phyloP scores from a whole-genome alignment of 2,113 vertebrate species.

The Turnix velox region DNA sequence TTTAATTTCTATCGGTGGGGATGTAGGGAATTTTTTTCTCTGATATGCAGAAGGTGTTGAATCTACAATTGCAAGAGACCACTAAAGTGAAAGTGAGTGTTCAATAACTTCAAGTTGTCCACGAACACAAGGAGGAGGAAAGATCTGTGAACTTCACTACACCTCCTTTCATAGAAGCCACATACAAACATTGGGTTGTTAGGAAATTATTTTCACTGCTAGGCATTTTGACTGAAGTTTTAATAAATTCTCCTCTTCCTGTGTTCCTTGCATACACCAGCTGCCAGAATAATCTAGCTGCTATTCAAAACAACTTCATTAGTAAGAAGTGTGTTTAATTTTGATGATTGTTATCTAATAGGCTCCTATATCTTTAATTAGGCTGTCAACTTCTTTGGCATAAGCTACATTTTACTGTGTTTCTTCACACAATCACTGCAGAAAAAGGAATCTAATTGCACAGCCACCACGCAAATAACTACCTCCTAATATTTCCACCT shows the following conservation, averaged over 20 bases:
- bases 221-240: not conserved
- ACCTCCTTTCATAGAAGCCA: not conserved
- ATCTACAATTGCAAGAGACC: not conserved
- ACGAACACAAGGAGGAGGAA: not conserved
- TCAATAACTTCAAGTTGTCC: not conserved
- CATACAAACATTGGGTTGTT: not conserved
- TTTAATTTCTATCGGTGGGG: not conserved
- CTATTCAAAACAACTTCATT: not conserved
- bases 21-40: not conserved
- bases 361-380: not conserved
- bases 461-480: not conserved
- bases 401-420: not conserved
- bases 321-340: not conserved
- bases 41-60: not conserved
- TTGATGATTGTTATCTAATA: not conserved
- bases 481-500: not conserved
- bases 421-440: not conserved
- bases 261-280: not conserved
- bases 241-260: not conserved
- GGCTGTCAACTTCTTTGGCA: not conserved
- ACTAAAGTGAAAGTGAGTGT: not conserved
- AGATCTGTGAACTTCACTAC: not conserved
- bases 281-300: not conserved
- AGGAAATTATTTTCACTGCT: not conserved
- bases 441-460: not conserved